Evolutionary conservation across 1,140 invertebrate genomes (phyloP).

Genomic region (Lethrus apterus): DNA sequence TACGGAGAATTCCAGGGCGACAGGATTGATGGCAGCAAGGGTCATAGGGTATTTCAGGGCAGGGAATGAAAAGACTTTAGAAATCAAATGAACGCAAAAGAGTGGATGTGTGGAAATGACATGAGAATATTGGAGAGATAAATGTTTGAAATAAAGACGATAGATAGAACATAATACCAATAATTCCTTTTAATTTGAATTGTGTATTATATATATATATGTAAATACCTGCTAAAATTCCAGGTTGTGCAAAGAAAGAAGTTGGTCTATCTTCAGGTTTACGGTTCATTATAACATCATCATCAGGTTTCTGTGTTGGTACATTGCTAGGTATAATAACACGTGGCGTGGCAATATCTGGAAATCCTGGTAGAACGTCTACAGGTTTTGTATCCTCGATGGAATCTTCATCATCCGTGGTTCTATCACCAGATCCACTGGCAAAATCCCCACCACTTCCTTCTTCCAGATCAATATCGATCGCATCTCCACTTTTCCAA

Average conservation of each 20-base stretch:
- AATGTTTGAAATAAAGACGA: too few relatives aligned
- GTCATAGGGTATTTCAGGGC: too few relatives aligned
- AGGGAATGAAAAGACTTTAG: not conserved
- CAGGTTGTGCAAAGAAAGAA: slow-evolving; percentile 90
- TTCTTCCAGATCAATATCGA: slow-evolving; percentile 43
- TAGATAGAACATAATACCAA: too few relatives aligned
- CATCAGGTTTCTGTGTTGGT: slow-evolving; percentile 4
- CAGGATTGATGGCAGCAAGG: too few relatives aligned
- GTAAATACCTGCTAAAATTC: slow-evolving; percentile 79
- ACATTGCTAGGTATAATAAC: not conserved
- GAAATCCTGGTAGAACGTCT: slow-evolving; percentile 13
- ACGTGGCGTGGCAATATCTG: slow-evolving; percentile 1
- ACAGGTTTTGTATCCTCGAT: slow-evolving; percentile 8
- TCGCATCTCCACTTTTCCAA: slow-evolving; percentile 41
- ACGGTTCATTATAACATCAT: slow-evolving; percentile 63
- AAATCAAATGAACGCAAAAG: not conserved
- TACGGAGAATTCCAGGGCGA: too few relatives aligned
- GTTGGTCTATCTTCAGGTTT: slow-evolving; percentile 72
- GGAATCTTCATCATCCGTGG: not conserved
- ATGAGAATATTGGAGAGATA: too few relatives aligned
- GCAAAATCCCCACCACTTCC: slow-evolving; percentile 44
- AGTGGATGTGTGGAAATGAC: too few relatives aligned
- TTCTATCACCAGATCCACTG: slow-evolving; percentile 9
- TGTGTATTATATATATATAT: too few relatives aligned
- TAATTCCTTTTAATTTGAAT: too few relatives aligned